Conservation (phyloP, 1,140 invertebrate species). For the Drosophila sturtevanti region DNA sequence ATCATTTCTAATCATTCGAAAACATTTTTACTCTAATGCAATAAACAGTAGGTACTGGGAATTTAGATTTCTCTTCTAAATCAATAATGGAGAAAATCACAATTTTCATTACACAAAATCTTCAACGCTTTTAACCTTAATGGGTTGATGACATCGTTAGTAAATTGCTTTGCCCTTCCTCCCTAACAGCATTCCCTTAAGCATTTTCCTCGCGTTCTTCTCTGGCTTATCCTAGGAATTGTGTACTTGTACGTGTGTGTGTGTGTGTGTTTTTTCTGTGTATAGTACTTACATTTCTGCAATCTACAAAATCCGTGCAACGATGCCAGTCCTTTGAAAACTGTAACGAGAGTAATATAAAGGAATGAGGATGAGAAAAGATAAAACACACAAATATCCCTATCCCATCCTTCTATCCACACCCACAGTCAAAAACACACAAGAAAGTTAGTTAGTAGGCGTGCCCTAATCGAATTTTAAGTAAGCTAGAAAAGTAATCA, state of each 20-base stretch:
- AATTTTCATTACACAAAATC: conserved; percentile 18
- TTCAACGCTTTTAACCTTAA: conserved; percentile 23
- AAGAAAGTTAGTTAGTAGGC: conserved; percentile 76
- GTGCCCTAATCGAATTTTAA: conserved; percentile 78
- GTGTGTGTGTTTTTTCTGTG: conserved; percentile 3
- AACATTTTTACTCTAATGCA: neutral
- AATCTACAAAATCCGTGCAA: conserved; percentile 72
- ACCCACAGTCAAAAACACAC: conserved; percentile 10
- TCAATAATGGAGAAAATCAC: conserved; percentile 2
- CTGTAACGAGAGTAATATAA: conserved; percentile 49
- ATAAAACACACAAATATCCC: neutral
- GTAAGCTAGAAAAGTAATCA: conserved; percentile 79
- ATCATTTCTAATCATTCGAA: too few relatives aligned
- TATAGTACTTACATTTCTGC: conserved; percentile 70
- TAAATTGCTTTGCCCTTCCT: conserved; percentile 2
- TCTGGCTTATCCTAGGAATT: conserved; percentile 1
- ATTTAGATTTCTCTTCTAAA: neutral
- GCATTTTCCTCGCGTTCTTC: neutral
- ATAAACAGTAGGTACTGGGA: neutral
- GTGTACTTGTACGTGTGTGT: neutral
- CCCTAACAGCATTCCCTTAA: neutral
- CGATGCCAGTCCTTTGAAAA: conserved; percentile 70
- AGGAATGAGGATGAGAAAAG: conserved; percentile 2
- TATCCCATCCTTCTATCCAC: neutral
- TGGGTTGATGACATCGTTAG: conserved; percentile 55